Percentiles rank a stretch among this genome's conserved stretches.
Evolutionary conservation across 1,140 invertebrate species (phyloP).

Genomic region (Sinonovacula constricta): DNA sequence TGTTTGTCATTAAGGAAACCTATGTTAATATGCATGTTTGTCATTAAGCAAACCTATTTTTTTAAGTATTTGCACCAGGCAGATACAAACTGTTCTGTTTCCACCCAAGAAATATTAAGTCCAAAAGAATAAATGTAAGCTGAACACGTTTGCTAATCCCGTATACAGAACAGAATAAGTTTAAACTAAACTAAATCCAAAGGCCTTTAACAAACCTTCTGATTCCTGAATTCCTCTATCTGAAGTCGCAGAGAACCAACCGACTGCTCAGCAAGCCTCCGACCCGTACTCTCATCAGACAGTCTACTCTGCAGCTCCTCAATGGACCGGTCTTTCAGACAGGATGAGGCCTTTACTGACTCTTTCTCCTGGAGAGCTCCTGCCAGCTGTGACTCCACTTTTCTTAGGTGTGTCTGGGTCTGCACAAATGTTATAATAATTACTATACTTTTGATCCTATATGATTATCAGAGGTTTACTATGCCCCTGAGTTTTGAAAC

Average conservation of each 20-base stretch:
- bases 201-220: conserved; percentile 20
- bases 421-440: conserved; percentile 48
- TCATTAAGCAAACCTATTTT: too few species aligned
- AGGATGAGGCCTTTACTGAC: conserved; percentile 51
- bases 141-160: too few species aligned
- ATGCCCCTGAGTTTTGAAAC: too few species aligned
- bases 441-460: too few species aligned
- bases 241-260: conserved; percentile 51
- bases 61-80: too few species aligned
- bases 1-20: too few species aligned
- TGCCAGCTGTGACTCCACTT: conserved; percentile 60
- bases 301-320: conserved; percentile 56
- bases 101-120: too few species aligned
- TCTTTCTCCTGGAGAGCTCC: conserved; percentile 57
- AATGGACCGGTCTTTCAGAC: conserved; percentile 57
- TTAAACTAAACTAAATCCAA: background rate
- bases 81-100: too few species aligned
- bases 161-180: too few species aligned
- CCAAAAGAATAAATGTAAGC: too few species aligned
- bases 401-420: conserved; percentile 63
- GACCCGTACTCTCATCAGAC: conserved; percentile 55
- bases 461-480: too few species aligned
- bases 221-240: conserved; percentile 46
- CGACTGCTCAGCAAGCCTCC: conserved; percentile 61
- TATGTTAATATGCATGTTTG: too few species aligned